Conservation (phyloP, 2,888 invertebrate genomes). For the Nephrotoma appendiculata region DNA sequence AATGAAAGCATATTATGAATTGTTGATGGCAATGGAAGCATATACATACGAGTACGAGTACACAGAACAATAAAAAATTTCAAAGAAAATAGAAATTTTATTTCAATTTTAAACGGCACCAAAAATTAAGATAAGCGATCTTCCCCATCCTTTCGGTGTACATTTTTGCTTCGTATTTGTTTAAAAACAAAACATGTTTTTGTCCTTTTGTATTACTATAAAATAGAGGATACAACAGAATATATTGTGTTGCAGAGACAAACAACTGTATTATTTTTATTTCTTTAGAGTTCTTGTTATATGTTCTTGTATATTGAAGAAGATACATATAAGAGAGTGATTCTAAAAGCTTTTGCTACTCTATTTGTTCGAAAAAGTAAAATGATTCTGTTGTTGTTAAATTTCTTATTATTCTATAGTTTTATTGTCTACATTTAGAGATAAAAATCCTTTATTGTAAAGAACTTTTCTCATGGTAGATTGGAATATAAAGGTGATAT, state of each 20-base stretch:
- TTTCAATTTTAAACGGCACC: neutral
- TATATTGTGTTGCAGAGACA: neutral
- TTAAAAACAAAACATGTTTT: neutral
- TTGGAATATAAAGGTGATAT: neutral
- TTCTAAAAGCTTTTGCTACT: neutral
- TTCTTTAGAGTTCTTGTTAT: neutral
- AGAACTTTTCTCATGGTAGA: neutral
- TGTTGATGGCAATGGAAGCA: neutral
- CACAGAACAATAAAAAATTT: neutral
- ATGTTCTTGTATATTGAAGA: too few species aligned
- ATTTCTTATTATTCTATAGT: neutral
- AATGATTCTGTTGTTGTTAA: neutral
- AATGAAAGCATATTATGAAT: neutral
- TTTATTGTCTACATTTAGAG: neutral
- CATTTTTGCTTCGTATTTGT: neutral
- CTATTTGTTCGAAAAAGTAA: neutral
- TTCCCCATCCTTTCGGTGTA: neutral
- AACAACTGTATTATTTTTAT: neutral
- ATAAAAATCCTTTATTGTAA: neutral
- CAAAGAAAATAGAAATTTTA: neutral
- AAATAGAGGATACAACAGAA: neutral
- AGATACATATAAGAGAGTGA: neutral
- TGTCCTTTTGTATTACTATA: neutral
- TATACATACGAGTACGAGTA: neutral
- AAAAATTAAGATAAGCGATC: neutral